phyloP scores from a whole-genome alignment of 2,113 vertebrate genomes.

The Rousettus leschenaultii region DNA sequence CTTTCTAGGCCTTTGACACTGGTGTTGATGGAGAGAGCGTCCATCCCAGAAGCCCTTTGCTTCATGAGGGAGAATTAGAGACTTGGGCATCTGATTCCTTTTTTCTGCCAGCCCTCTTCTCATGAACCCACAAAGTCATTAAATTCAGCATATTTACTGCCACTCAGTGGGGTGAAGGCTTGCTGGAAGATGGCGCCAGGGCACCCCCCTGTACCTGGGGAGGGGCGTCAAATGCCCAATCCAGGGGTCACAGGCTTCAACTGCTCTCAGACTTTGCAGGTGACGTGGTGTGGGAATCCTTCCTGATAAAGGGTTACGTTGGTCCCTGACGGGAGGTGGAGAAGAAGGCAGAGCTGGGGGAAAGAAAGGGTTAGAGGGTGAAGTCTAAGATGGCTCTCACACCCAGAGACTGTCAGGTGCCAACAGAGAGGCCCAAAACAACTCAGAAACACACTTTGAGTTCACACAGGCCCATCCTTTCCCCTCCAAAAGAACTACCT shows the following conservation, averaged over 20 bases:
- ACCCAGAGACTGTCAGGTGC: no score
- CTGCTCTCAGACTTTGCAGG: conserved; percentile 13
- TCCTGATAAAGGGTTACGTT: conserved; percentile 2
- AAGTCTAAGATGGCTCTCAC: neutral
- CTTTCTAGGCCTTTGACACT: neutral
- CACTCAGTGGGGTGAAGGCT: neutral
- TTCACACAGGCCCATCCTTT: neutral
- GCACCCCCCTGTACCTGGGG: accelerated
- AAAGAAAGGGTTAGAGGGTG: neutral
- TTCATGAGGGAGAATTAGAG: neutral
- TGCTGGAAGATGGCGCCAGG: neutral
- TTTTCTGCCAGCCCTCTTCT: neutral
- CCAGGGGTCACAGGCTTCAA: neutral
- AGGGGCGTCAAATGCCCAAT: neutral
- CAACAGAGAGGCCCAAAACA: neutral
- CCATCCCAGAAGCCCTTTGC: neutral
- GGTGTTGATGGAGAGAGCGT: neutral
- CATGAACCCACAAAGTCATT: neutral
- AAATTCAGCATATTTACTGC: conserved; percentile 21
- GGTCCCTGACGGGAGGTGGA: conserved; percentile 56
- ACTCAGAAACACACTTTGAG: neutral
- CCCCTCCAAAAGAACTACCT: conserved; percentile 39
- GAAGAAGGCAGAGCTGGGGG: conserved; percentile 61
- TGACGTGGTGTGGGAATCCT: neutral
- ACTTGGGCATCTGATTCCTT: neutral